These are phyloP conservation scores for Ptilonorhynchus violaceus DNA, from an alignment of 2,113 vertebrate species.

Conservation along the genomic window DNA sequence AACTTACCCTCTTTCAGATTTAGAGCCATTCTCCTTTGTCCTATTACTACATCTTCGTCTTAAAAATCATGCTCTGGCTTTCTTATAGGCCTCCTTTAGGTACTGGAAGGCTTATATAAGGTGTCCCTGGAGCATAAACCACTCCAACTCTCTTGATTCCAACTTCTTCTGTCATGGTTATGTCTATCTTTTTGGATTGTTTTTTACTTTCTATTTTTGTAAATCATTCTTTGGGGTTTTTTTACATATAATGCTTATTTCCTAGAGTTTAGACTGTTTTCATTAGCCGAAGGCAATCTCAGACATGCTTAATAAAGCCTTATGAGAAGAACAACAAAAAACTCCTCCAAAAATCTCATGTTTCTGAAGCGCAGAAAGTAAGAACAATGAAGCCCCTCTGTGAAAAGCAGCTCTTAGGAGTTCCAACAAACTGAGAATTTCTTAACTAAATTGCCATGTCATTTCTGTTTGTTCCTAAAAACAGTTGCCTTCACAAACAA, in stretches of 20 bases:
- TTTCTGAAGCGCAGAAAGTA: not conserved
- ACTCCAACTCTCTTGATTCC: rapidly evolving
- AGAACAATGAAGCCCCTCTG: not conserved
- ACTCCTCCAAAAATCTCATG: not conserved
- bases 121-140: not conserved
- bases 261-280: not conserved
- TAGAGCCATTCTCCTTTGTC: not conserved
- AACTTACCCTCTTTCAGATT: not conserved
- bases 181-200: not conserved
- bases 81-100: not conserved
- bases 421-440: not conserved
- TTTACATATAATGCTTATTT: not conserved
- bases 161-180: not conserved
- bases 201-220: not conserved
- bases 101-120: not conserved
- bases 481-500: not conserved
- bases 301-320: not conserved
- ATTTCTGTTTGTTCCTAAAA: not conserved
- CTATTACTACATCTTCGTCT: not conserved
- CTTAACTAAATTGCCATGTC: not conserved
- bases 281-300: not conserved
- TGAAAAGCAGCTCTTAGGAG: not conserved
- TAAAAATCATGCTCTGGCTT: not conserved
- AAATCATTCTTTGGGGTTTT: rapidly evolving
- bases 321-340: not conserved